Evolutionary conservation across 1,140 invertebrate species (phyloP), one percentile per base, ranked within the genome.

Genomic region (Drosophila murphyi): DNA sequence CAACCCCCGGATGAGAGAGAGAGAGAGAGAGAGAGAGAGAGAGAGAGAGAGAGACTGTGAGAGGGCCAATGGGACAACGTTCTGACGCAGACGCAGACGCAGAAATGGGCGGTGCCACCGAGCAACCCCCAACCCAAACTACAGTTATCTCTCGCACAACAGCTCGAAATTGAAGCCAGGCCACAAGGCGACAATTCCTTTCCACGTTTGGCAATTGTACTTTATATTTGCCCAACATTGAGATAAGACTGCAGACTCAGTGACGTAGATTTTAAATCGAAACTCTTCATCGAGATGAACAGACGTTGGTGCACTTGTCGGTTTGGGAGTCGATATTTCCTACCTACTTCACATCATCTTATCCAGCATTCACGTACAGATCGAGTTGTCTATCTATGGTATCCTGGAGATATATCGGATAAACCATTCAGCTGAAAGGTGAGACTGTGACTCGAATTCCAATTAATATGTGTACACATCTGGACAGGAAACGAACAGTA

Each of bases 1-100:
- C 41, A 43, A 52, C 28, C 31, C 47, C 31, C 6, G 8, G 5
- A 45, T 5, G 3, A 31, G n/a, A 35, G 48, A 12, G 20, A 37
- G 32, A 8, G 12, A 12, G 12, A 12, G 12, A 0, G n/a, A 35
- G 28, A 43, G 10, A 39, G 37, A 10, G 37, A n/a, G 4, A 51
- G 10, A 7, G 6, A 29, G 28, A 35, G 28, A 43, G 10, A 39
- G 37, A 39, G 37, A n/a, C 2, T 43, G 10, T 5, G 6, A 29
- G 28, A 5, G 31, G 41, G 28, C 60, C 60, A 57, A 39, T 31
- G 35, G n/a, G 8, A 48, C 32, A 50, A 28, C 8, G 5, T 5
- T 3, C 6, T 34, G 37, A 41, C 72, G 72, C 72, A 69, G 64
- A 57, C 72, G 72, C 71, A 50, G 20, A 20, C 20, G 7, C 3